Base-by-base conservation (phyloP, 2,888 invertebrate genomes). In the Phaonia tiefii region DNA sequence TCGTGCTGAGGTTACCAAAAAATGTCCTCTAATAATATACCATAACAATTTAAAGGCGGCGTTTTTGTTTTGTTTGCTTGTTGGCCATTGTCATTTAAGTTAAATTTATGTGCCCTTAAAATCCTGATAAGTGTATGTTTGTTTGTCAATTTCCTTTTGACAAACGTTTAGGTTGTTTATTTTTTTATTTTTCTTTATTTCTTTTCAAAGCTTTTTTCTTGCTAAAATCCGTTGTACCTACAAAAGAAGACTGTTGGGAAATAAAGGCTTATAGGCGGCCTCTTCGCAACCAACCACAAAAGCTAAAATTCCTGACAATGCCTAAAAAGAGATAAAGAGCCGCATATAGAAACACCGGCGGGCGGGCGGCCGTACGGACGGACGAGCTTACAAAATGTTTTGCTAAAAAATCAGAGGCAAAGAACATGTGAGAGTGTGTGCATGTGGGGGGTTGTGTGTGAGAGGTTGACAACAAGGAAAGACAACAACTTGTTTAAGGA, bases 401-500 rank as follows among this genome's bases (percentile, higher is more conserved):
- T 58, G 51, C 49, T 51, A 73, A 51, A 56, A 58, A 44, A 46
- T 25, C 25, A 42, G 25, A 11, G 13, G 54, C 13, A 20, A 54
- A 25, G 20, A 49, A 49, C n/a, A n/a, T 7, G 49, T 49, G 10
- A 8, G 7, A 10, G 54, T 13, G 11, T 11, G 25, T 54, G 25
- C 11, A 13, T 3, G 49, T 66, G 11, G 56, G 37, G 66, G 78
- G 37, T 7, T 49, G 49, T 49, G 20, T 49, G 49, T 49, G 17
- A 20, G 25, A 54, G 54, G 17, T 31, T 31, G 31, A 22, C 25
- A 22, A 49, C 2, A n/a, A 31, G 8, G 42, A 58, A 46, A 46
- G 86, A n/a, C n/a, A 86, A 86, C 85, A 87, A 85, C 49, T 70
- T 76, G 58, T 76, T 58, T 84, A 85, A 86, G 87, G 87, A 88